Conservation (phyloP, 2,888 invertebrate species). For the Tipula confusa region DNA sequence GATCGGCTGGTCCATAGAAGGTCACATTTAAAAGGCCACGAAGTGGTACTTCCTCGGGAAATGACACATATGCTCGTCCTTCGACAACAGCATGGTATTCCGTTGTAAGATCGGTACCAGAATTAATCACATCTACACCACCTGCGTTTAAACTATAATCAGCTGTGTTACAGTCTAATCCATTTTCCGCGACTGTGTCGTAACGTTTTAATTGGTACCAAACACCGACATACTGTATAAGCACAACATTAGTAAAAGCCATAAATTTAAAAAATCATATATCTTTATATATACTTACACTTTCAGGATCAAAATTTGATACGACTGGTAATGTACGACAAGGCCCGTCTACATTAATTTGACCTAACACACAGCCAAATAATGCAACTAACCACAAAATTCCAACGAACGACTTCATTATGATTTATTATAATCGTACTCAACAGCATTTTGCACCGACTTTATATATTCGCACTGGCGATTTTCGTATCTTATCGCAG, state of each 20-base stretch:
- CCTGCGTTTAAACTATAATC: background rate
- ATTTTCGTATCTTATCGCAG: background rate
- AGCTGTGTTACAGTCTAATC: background rate
- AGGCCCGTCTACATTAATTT: background rate
- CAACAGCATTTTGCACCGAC: background rate
- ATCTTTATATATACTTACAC: background rate
- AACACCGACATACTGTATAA: background rate
- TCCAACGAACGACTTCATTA: background rate
- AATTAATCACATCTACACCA: background rate
- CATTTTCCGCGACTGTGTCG: background rate
- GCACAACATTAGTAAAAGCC: background rate
- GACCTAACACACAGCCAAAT: background rate
- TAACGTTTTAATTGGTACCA: conserved; percentile 13
- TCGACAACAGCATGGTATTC: background rate
- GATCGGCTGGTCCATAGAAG: background rate
- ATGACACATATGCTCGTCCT: background rate
- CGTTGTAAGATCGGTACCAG: background rate
- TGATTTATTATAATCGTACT: background rate
- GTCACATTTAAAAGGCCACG: conserved; percentile 3
- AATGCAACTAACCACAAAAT: background rate
- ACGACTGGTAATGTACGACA: background rate
- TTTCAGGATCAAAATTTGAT: background rate
- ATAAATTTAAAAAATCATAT: background rate
- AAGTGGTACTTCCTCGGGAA: background rate
- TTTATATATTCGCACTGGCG: background rate